These are phyloP conservation scores for Heterodera carotae DNA, from an alignment of 1,140 invertebrate genomes.

Conservation along the genomic window DNA sequence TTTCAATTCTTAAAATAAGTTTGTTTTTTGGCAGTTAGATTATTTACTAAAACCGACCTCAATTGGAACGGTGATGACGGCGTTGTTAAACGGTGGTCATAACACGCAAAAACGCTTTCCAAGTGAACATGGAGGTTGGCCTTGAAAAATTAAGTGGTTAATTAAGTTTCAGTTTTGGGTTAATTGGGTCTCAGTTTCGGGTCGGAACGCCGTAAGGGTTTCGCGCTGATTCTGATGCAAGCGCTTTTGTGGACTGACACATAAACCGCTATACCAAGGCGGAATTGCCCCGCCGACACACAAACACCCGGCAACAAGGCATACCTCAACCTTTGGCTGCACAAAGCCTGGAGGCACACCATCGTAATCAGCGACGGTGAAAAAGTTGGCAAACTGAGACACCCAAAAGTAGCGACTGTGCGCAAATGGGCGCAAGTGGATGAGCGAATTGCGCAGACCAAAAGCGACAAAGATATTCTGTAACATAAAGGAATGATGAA, in stretches of 20 bases:
- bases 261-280: no score
- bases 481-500: neutral
- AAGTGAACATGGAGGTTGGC: constrained; percentile 48
- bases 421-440: constrained; percentile 49
- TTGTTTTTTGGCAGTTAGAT: constrained; percentile 14
- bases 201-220: no score
- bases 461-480: constrained; percentile 51
- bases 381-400: constrained; percentile 51
- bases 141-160: constrained; percentile 1
- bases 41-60: constrained; percentile 20
- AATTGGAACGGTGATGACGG: constrained; percentile 41
- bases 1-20: constrained; percentile 40
- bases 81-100: constrained; percentile 42
- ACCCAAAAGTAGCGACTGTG: constrained; percentile 41
- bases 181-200: neutral
- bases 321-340: constrained; percentile 35
- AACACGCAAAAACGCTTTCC: constrained; percentile 47
- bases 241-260: no score
- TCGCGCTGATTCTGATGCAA: no score
- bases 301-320: neutral
- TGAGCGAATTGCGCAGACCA: constrained; percentile 46
- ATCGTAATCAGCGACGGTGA: constrained; percentile 53
- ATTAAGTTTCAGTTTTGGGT: neutral
- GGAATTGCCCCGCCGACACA: no score
- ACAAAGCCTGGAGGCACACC: constrained; percentile 55